These are phyloP conservation scores for Nyleta sp. DNA, from an alignment of 2,888 invertebrate genomes.

Conservation along the genomic window DNA sequence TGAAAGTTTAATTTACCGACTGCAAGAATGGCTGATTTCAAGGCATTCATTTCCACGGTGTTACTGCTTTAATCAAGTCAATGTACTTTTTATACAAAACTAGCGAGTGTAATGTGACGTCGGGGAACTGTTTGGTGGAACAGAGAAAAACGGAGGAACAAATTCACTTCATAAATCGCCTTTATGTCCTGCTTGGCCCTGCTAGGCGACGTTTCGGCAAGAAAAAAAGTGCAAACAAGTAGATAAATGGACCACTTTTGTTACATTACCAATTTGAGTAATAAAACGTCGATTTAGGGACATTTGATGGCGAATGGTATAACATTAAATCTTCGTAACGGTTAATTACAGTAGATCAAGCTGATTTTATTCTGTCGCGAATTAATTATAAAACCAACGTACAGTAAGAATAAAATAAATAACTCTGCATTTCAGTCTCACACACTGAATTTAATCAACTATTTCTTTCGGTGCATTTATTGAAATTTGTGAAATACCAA, in stretches of 20 bases:
- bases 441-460: too few species aligned
- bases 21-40: too few species aligned
- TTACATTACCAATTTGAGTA: slow-evolving; percentile 28
- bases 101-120: slow-evolving; percentile 2
- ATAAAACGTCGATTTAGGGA: slow-evolving; percentile 30
- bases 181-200: slow-evolving; percentile 10
- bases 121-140: slow-evolving; percentile 16
- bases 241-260: slow-evolving; percentile 8
- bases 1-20: too few species aligned
- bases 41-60: too few species aligned
- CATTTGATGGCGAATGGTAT: slow-evolving; percentile 6
- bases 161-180: slow-evolving; percentile 22
- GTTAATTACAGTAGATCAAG: background rate
- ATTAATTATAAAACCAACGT: too few species aligned
- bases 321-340: slow-evolving; percentile 26
- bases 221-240: slow-evolving; percentile 30
- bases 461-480: too few species aligned
- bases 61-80: too few species aligned
- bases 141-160: slow-evolving; percentile 4
- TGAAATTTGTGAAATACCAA: too few species aligned
- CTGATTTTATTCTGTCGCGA: too few species aligned
- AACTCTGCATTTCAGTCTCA: too few species aligned
- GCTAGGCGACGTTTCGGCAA: background rate
- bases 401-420: too few species aligned
- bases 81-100: slow-evolving; percentile 29